phyloP scores from a whole-genome alignment of 2,888 invertebrate species.

The Mythimna impura region DNA sequence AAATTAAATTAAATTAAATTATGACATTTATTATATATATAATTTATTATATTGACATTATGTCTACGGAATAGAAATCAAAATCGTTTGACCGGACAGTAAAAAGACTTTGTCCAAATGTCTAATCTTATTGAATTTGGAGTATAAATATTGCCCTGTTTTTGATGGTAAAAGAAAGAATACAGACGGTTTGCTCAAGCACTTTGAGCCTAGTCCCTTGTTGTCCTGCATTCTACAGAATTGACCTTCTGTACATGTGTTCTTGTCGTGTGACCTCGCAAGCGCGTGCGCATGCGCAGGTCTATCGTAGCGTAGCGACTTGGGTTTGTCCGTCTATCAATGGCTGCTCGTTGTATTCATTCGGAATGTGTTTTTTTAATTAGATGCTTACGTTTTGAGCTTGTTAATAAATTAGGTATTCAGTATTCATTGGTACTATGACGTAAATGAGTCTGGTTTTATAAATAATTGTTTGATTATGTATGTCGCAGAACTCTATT shows the following conservation, averaged over 20 bases:
- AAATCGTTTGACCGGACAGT: no score
- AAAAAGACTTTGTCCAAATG: no score
- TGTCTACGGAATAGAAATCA: no score
- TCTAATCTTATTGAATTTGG: no score
- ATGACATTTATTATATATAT: no score
- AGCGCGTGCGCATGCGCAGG: slow-evolving; percentile 44
- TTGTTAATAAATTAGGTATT: slow-evolving; percentile 35
- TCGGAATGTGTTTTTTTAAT: slow-evolving; percentile 30
- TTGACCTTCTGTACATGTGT: slow-evolving; percentile 20
- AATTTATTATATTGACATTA: no score
- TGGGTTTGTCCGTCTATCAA: slow-evolving; percentile 47
- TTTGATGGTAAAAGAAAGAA: no score
- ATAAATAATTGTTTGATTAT: background rate
- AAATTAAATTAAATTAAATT: no score
- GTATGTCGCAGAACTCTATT: background rate
- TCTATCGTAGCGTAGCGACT: background rate
- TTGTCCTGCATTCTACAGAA: background rate
- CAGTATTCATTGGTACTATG: background rate
- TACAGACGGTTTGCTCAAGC: no score
- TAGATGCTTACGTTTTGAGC: background rate
- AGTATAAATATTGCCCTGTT: no score
- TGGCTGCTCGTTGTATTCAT: slow-evolving; percentile 9
- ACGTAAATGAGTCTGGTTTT: slow-evolving; percentile 1
- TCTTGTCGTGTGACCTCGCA: background rate
- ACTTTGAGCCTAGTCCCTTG: no score